These are phyloP conservation scores for Zaprionus ghesquierei DNA, from an alignment of 1,140 invertebrate species.

Conservation along the genomic window DNA sequence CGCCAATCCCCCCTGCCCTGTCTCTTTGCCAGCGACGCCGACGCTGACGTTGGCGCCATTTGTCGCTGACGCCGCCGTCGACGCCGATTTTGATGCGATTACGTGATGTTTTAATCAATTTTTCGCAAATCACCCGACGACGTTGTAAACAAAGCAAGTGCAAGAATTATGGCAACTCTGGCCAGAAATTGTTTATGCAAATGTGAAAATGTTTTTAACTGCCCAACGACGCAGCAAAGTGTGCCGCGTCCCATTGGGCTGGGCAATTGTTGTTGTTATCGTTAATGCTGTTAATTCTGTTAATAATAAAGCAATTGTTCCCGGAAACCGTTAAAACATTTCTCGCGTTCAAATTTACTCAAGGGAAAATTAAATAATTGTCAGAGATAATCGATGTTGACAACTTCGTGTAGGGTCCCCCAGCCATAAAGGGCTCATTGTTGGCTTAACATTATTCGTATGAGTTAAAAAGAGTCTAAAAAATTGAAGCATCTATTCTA, in stretches of 20 bases:
- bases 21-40: background rate
- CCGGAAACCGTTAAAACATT: constrained; percentile 11
- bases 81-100: constrained; percentile 53
- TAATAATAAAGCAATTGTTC: constrained; percentile 3
- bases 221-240: constrained; percentile 59
- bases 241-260: constrained; percentile 39
- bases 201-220: constrained; percentile 62
- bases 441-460: too few species aligned
- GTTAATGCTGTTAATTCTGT: background rate
- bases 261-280: background rate
- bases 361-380: background rate
- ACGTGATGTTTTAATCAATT: constrained; percentile 80
- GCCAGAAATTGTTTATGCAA: constrained; percentile 64
- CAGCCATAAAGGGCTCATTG: background rate
- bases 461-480: too few species aligned
- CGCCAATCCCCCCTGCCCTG: too few species aligned
- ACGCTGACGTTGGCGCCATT: background rate
- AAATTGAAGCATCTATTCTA: too few species aligned
- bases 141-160: constrained; percentile 65
- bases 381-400: background rate
- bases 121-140: constrained; percentile 32
- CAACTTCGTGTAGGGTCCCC: background rate
- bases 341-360: constrained; percentile 4
- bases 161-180: constrained; percentile 49
- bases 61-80: background rate